Percentiles rank a stretch among this genome's conserved stretches.
phyloP scores from a whole-genome alignment of 1,140 invertebrate genomes.

The Idris sp. region DNA sequence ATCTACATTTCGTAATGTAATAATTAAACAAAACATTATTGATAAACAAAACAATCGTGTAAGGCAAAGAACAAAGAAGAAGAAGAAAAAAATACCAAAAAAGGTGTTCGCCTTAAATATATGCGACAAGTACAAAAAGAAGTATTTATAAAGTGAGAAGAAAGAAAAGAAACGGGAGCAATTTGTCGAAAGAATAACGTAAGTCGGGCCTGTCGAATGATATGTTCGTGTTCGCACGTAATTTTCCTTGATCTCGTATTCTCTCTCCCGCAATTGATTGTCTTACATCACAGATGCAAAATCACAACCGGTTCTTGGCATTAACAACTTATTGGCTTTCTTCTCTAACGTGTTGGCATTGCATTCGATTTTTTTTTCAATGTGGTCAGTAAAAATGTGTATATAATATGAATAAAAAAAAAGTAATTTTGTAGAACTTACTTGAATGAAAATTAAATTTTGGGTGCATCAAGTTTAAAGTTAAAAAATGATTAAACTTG shows the following conservation, averaged over 20 bases:
- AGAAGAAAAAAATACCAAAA: slow-evolving; percentile 2
- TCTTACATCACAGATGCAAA: slow-evolving; percentile 74
- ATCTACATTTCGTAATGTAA: slow-evolving; percentile 29
- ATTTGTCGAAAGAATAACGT: slow-evolving; percentile 12
- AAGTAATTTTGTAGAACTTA: too few relatives aligned
- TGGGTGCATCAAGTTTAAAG: too few relatives aligned
- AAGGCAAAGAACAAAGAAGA: slow-evolving; percentile 7
- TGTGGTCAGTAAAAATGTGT: neutral
- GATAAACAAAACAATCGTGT: too few relatives aligned
- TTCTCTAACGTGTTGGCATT: slow-evolving; percentile 18
- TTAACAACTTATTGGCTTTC: slow-evolving; percentile 26
- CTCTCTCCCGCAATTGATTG: slow-evolving; percentile 63
- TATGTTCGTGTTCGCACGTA: slow-evolving; percentile 42
- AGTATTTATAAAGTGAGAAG: slow-evolving; percentile 26
- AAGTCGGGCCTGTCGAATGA: slow-evolving; percentile 23
- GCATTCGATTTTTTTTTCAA: slow-evolving; percentile 2
- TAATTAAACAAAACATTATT: slow-evolving; percentile 22
- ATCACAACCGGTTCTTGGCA: slow-evolving; percentile 69
- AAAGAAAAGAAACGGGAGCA: slow-evolving; percentile 24
- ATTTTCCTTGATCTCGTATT: slow-evolving; percentile 7
- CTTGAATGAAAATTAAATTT: too few relatives aligned
- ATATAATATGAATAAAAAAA: too few relatives aligned
- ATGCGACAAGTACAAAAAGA: too few relatives aligned
- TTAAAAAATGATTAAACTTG: too few relatives aligned
- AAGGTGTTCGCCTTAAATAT: too few relatives aligned